These are phyloP conservation scores for Poeciliopsis infans DNA, from an alignment of 2,797 vertebrate genomes.

Conservation along the genomic window DNA sequence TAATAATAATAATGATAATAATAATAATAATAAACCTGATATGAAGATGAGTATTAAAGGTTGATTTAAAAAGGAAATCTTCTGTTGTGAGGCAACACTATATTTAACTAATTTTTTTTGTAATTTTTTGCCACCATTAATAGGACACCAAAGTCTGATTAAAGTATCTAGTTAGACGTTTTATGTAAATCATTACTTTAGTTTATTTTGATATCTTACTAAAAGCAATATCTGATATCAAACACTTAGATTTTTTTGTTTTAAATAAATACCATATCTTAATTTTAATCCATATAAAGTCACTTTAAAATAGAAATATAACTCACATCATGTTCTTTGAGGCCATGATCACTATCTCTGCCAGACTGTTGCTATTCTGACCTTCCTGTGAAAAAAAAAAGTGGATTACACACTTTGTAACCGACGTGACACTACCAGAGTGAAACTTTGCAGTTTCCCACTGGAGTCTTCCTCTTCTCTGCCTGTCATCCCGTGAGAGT, in stretches of 20 bases:
- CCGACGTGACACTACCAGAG: conserved; percentile 39
- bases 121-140: background rate
- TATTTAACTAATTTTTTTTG: background rate
- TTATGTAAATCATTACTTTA: background rate
- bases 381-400: background rate
- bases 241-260: background rate
- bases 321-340: background rate
- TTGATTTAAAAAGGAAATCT: background rate
- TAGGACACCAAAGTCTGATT: background rate
- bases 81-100: background rate
- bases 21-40: background rate
- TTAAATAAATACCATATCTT: background rate
- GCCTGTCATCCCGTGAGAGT: conserved; percentile 66
- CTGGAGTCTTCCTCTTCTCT: conserved; percentile 50
- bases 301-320: background rate
- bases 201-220: background rate
- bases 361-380: background rate
- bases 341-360: background rate
- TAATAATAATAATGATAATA: no score
- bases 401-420: conserved; percentile 46
- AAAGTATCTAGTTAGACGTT: background rate
- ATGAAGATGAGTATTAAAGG: background rate
- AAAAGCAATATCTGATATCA: background rate
- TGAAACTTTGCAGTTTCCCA: conserved; percentile 71
- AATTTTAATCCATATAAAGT: background rate